Evolutionary conservation across 2,113 vertebrate genomes (phyloP).

Genomic region (Amblyornis subalaris): DNA sequence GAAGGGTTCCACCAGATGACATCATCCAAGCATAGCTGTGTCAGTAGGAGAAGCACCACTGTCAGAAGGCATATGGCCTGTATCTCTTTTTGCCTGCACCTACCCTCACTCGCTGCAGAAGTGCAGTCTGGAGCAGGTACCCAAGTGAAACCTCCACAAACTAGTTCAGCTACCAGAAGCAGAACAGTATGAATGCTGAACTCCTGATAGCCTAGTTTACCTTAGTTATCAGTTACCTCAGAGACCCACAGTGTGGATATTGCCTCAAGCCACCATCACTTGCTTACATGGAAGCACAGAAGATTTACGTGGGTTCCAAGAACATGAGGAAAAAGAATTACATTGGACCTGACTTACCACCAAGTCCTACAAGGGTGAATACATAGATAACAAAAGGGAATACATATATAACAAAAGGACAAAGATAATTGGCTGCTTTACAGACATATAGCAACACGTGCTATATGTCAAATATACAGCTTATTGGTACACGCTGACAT

Average conservation of each 20-base stretch:
- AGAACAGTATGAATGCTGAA: neutral
- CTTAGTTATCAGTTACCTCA: neutral
- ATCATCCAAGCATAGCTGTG: neutral
- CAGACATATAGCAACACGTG: neutral
- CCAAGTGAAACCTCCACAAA: neutral
- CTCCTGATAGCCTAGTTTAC: neutral
- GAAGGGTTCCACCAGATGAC: neutral
- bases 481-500: neutral
- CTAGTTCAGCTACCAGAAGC: neutral
- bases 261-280: neutral
- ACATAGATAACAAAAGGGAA: neutral
- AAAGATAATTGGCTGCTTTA: neutral
- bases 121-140: neutral
- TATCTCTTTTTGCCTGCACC: neutral
- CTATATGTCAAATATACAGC: neutral
- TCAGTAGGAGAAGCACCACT: neutral
- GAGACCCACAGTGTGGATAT: neutral
- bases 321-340: neutral
- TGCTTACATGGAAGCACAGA: neutral
- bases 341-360: neutral
- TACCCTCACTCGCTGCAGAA: neutral
- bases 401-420: neutral
- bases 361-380: neutral
- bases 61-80: neutral
- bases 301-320: neutral